Evolutionary conservation across 2,797 vertebrate species (phyloP), one percentile per base, ranked within the genome.

Genomic region (Thaleichthys pacificus): DNA sequence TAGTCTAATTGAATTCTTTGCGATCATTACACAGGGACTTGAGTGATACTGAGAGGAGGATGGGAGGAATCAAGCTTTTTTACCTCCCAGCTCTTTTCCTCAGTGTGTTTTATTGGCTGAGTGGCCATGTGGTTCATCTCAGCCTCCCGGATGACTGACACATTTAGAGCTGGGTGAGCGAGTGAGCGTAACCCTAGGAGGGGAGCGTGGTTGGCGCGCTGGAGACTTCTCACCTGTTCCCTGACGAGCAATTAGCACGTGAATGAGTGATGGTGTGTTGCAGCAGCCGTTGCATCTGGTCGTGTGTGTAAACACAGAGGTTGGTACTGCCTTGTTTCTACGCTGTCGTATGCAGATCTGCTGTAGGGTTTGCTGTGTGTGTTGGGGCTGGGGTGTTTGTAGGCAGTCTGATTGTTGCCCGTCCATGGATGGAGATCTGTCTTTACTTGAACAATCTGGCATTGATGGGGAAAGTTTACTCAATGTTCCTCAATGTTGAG

Each of bases 241-340:
- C 42, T 14, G 42, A 24, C n/a, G 21, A 47, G 6, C 22, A 14
- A 24, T 66, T 47, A 49, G 38, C 8, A 42, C 21, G 19, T 15
- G 35, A 21, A 32, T 65, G 63, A 65, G n/a, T 65, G 63, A 65
- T 65, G 63, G 15, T 42, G 9, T 42, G 63, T 42, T 42, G 28
- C 42, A 14, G 42, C 42, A 14, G 42, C 42, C 11, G 42, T 47
- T 14, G 42, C 42, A 11, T 14, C 3, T 8, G 42, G 42, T 47
- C 42, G 42, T 47, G 42, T 47, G 42, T 47, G 42, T 47, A 47
- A 47, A 47, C 42, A 47, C 42, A 12, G 12, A 47, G 42, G 42
- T 47, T 47, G 42, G 42, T 47, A 12, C 11, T 3, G 14, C 42
- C 42, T 65, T 65, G n/a, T 65, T 42, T 42, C n/a, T 35, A 21